Base-by-base conservation (phyloP, 2,888 invertebrate species). In the Campoplex nolae region DNA sequence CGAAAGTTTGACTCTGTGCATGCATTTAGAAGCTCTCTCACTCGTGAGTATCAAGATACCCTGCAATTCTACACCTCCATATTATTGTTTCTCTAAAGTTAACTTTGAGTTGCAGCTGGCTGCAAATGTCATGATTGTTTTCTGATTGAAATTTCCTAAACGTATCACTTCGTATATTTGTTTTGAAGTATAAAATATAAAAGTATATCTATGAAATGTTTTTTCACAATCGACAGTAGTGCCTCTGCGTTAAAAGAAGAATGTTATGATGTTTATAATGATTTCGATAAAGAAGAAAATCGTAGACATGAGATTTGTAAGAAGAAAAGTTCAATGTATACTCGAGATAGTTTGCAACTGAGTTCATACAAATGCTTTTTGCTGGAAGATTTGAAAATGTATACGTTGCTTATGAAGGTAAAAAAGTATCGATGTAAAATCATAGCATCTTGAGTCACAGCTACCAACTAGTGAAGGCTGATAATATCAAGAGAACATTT, bases 1-100 rank as follows among this genome's bases (percentile, higher is more conserved):
- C 9, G 11, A 45, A 82, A 68, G 75, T 82, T 48, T 18, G 35
- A 74, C 67, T 42, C 56, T 68, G 62, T 82, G 28, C 42, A 28
- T 82, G 42, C 48, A 75, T 13, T 42, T 35, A 32, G 56, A 45
- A 54, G 45, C 75, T 56, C n/a, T 82, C 18, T 73, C 32, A 28
- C 54, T 42, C 54, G 56, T 45, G 54, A 56, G 32, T 82, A 45
- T 38, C 68, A 82, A 32, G 54, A 35, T 45, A 42, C n/a, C 68
- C 18, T 11, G n/a, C 51, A 48, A 38, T 35, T 51, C 77, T 11
- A 51, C 65, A 65, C 23, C 42, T 68, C 23, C 42, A 38, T 42
- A 42, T 67, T 35, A 54, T 51, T n/a, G 68, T 68, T 54, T 42
- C 54, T 35, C 68, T 77, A 35, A 35, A 51, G 51, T 0, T 51